These are phyloP conservation scores for Babylonia areolata DNA, from an alignment of 1,140 invertebrate genomes.

Conservation along the genomic window DNA sequence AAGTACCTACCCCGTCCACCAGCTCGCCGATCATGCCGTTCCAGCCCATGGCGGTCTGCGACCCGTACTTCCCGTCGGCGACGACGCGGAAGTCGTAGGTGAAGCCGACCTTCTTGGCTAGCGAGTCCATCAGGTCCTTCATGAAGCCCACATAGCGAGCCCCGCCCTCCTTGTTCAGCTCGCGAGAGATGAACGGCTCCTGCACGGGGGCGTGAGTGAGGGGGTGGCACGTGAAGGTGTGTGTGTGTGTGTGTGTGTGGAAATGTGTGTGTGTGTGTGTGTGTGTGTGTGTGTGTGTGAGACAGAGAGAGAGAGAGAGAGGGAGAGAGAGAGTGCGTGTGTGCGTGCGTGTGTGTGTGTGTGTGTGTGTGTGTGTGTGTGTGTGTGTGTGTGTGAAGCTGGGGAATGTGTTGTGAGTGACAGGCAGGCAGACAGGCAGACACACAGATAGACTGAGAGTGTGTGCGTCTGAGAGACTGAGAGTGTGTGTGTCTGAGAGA, in stretches of 20 bases:
- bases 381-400: background rate
- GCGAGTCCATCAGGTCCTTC: constrained; percentile 49
- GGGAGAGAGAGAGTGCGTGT: too few species aligned
- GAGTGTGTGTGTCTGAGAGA: background rate
- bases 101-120: constrained; percentile 42
- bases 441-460: too few species aligned
- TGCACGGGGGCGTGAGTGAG: background rate
- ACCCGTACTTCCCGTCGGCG: constrained; percentile 44
- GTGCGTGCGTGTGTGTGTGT: background rate
- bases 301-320: too few species aligned
- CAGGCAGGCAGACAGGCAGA: too few species aligned
- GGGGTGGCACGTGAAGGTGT: too few species aligned
- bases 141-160: constrained; percentile 47
- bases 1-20: constrained; percentile 33
- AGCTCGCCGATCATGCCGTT: constrained; percentile 57
- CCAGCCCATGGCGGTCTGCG: constrained; percentile 41
- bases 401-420: background rate
- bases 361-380: background rate
- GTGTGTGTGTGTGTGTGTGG: too few species aligned
- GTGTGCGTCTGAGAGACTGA: background rate
- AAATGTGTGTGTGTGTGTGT: too few species aligned
- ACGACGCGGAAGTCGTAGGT: constrained; percentile 42
- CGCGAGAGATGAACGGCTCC: constrained; percentile 39
- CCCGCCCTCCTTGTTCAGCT: constrained; percentile 8
- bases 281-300: too few species aligned